phyloP scores from a whole-genome alignment of 2,797 vertebrate species.

The Eidolon dupreanum region DNA sequence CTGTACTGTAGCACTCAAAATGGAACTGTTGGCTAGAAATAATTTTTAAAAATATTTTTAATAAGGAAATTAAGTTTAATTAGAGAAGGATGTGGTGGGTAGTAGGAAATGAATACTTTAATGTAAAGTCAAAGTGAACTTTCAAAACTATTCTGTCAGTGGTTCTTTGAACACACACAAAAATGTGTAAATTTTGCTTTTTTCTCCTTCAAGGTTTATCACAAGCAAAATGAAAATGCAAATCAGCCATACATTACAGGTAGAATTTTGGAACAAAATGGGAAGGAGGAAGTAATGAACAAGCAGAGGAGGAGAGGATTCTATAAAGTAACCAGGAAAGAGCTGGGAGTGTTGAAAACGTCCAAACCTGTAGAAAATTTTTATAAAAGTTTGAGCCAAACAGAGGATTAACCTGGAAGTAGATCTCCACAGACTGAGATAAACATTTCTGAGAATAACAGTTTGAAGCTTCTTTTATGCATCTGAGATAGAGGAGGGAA shows the following conservation, averaged over 20 bases:
- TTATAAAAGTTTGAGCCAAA: not conserved
- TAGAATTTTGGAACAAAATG: not conserved
- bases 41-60: not conserved
- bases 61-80: not conserved
- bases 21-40: constrained; percentile 9
- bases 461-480: not conserved
- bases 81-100: not conserved
- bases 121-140: constrained; percentile 1
- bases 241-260: not conserved
- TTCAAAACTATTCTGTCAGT: not conserved
- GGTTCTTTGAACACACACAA: not conserved
- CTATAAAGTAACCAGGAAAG: not conserved
- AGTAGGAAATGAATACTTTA: not conserved
- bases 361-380: not conserved
- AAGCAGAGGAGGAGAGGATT: not conserved
- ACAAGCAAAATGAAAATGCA: not conserved
- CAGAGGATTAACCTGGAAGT: not conserved
- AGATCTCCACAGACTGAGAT: not conserved
- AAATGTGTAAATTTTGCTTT: not conserved
- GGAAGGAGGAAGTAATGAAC: not conserved
- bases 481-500: not conserved
- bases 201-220: not conserved
- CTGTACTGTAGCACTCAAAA: not conserved
- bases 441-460: not conserved
- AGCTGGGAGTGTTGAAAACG: not conserved